Percentiles rank a stretch among this genome's conserved stretches.
These are phyloP conservation scores for Sphecodes monilicornis DNA, from an alignment of 2,888 invertebrate genomes.

Conservation along the genomic window DNA sequence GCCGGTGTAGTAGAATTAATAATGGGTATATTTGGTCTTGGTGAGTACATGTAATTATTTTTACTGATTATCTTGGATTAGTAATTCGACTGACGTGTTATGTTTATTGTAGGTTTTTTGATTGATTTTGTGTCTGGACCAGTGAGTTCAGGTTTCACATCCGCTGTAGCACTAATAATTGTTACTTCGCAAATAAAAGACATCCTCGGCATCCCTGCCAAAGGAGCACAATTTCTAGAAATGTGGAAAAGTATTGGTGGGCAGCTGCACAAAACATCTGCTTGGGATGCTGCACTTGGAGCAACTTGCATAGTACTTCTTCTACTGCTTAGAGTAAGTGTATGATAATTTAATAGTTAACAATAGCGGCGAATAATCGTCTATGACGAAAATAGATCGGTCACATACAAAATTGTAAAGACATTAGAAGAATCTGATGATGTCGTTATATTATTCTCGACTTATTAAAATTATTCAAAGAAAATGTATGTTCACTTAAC, in stretches of 20 bases:
- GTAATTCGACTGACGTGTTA: background rate
- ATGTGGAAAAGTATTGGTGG: constrained; percentile 91
- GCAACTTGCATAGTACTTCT: constrained; percentile 90
- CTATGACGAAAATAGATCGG: too few relatives aligned
- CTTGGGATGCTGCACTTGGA: constrained; percentile 92
- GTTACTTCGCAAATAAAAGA: constrained; percentile 95
- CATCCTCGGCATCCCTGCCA: constrained; percentile 90
- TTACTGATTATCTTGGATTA: background rate
- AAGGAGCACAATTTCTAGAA: constrained; percentile 91
- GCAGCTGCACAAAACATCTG: constrained; percentile 88
- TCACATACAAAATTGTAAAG: too few relatives aligned
- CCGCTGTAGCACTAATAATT: constrained; percentile 95
- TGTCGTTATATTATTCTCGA: too few relatives aligned
- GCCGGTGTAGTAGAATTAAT: constrained; percentile 90
- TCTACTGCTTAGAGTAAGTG: constrained; percentile 90
- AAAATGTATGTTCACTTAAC: too few relatives aligned
- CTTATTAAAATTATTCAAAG: too few relatives aligned
- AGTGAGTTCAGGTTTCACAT: constrained; percentile 95
- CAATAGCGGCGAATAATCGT: too few relatives aligned
- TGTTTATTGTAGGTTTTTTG: constrained; percentile 88
- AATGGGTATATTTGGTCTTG: constrained; percentile 93
- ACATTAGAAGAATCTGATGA: background rate
- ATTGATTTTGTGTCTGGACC: constrained; percentile 96
- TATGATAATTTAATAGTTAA: background rate
- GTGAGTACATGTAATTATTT: constrained; percentile 80